These are phyloP conservation scores for Drosophila dunni DNA, from an alignment of 1,140 invertebrate species.

Conservation along the genomic window DNA sequence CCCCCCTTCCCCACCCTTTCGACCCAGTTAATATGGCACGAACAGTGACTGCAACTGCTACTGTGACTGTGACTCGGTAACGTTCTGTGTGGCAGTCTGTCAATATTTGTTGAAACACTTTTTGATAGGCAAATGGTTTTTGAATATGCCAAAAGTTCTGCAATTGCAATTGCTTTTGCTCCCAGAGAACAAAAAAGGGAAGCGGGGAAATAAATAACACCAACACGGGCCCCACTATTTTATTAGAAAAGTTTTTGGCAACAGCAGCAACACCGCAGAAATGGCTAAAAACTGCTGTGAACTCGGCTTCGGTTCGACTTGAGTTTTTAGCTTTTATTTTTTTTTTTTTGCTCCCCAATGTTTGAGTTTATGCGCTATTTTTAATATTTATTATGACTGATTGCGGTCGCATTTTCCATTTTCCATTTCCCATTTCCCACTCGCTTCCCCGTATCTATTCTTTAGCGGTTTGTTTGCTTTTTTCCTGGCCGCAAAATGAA, in stretches of 20 bases:
- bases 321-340: background rate
- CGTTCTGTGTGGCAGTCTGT: conserved; percentile 57
- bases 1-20: background rate
- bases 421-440: conserved; percentile 6
- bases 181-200: conserved; percentile 14
- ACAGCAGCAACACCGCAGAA: conserved; percentile 21
- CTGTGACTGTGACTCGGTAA: conserved; percentile 20
- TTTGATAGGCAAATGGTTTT: conserved; percentile 79
- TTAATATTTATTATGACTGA: conserved; percentile 83
- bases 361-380: conserved; percentile 81
- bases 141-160: conserved; percentile 76
- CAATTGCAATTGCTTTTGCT: conserved; percentile 69
- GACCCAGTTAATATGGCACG: conserved; percentile 2
- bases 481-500: conserved; percentile 40
- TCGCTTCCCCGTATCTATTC: background rate
- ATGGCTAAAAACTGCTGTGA: conserved; percentile 4
- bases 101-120: conserved; percentile 82
- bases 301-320: background rate
- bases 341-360: conserved; percentile 47
- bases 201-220: background rate
- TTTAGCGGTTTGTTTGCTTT: conserved; percentile 60
- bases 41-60: conserved; percentile 10
- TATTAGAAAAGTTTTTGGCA: conserved; percentile 75
- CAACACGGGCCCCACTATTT: conserved; percentile 65
- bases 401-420: conserved; percentile 65